phyloP scores from a whole-genome alignment of 2,888 invertebrate species.

The Andrena praecox region DNA sequence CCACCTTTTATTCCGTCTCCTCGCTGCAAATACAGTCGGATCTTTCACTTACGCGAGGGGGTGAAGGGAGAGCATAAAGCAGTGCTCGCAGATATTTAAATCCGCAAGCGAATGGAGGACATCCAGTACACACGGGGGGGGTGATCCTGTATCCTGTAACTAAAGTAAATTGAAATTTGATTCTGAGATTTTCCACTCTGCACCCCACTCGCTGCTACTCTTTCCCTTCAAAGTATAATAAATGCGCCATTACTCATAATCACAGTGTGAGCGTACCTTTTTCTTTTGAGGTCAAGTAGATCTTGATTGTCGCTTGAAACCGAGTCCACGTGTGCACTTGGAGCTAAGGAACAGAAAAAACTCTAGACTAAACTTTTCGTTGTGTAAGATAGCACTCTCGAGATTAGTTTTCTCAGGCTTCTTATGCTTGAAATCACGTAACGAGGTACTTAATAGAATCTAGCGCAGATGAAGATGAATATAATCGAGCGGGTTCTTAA shows the following conservation, averaged over 20 bases:
- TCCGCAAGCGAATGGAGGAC: not conserved
- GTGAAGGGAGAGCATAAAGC: no score
- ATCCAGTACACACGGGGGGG: not conserved
- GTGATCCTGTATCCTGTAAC: not conserved
- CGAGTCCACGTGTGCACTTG: not conserved
- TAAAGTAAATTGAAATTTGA: no score
- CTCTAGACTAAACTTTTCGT: not conserved
- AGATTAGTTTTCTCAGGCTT: not conserved
- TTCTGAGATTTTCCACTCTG: no score
- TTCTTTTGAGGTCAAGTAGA: not conserved
- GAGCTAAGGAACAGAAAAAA: not conserved
- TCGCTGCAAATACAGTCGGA: not conserved
- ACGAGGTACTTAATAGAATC: not conserved
- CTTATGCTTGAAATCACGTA: not conserved
- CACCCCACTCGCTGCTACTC: not conserved
- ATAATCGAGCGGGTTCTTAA: not conserved
- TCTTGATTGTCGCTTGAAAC: not conserved
- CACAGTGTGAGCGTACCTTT: not conserved
- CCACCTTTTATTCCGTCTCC: conserved; percentile 10
- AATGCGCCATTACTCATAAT: not conserved
- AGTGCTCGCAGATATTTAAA: not conserved
- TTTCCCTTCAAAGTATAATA: not conserved
- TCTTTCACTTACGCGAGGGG: not conserved
- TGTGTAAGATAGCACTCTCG: not conserved
- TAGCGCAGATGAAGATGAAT: not conserved